Base-by-base conservation (phyloP, 2,113 vertebrate genomes). In the Orycteropus afer region DNA sequence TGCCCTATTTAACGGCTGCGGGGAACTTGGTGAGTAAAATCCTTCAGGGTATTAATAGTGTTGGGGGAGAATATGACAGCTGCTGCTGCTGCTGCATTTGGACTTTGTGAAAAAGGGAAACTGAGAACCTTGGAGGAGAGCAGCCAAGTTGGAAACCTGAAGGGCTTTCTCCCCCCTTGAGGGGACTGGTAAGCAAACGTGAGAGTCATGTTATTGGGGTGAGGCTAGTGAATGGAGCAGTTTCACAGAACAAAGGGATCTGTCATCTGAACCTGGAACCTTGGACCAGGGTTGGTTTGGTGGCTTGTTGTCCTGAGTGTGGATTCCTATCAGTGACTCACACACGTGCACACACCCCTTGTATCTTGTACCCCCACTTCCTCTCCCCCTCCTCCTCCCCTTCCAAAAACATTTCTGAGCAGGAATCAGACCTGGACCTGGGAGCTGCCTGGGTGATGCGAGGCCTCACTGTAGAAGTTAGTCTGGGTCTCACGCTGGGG, bases 1-100 rank as follows among this genome's bases (percentile, higher is more conserved):
- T 32, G 85, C 84, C 87, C 73, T 34, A 1, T 89, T 29, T 71
- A 49, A 74, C 74, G 42, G 71, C 94, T 91, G 57, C 34, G 9
- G 84, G 65, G 73, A 96, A 96, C 93, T 97, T 96, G 51, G 84
- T 71, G 94, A 91, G 96, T 85, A 34, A 86, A 82, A 90, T 47
- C 59, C 17, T 84, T 45, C 63, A 23, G 65, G 51, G 4, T 88
- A 74, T 93, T 84, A 88, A 45, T 86, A 79, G 90, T 65, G 13
- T 80, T 25, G 47, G 79, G 55, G 55, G 74, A 80, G 45, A 69
- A 55, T 34, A 83, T 96, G 91, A 79, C 94, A 85, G 95, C 89
- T 77, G 85, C 9, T 13, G 25, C 61, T 29, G 63, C 63, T 83
- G n/a, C 77, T 89, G 83, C 85, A 37, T 86, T 37, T 74, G 86